Evolutionary conservation across 2,113 vertebrate species (phyloP).

Genomic region (Sphyrna mokarran): DNA sequence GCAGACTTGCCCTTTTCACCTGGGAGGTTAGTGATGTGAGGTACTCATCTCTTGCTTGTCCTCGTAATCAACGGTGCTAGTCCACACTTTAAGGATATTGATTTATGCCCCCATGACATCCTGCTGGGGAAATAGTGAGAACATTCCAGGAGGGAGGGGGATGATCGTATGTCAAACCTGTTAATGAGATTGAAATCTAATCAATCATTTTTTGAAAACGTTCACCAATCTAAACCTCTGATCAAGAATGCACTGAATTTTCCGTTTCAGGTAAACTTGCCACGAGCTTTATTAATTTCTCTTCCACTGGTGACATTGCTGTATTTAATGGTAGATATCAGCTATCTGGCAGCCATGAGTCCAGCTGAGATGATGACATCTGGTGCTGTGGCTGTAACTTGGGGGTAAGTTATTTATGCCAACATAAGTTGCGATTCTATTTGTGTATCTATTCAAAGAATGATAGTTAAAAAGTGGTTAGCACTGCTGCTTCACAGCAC

Average conservation of each 20-base stretch:
- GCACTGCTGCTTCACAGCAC: no score
- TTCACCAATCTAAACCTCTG: neutral
- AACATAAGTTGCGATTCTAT: slow-evolving; percentile 24
- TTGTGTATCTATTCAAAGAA: neutral
- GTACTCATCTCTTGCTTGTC: no score
- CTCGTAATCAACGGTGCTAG: no score
- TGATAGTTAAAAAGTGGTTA: no score
- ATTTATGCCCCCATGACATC: no score
- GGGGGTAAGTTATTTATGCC: slow-evolving; percentile 62
- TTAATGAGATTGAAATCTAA: no score
- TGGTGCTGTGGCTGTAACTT: slow-evolving; percentile 70
- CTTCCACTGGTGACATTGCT: slow-evolving; percentile 74
- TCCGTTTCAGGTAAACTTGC: slow-evolving; percentile 68
- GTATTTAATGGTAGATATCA: slow-evolving; percentile 78
- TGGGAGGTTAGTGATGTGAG: no score
- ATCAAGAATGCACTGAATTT: neutral
- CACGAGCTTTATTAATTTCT: slow-evolving; percentile 69
- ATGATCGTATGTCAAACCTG: no score
- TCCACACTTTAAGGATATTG: no score
- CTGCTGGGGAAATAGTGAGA: no score
- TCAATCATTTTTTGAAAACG: neutral
- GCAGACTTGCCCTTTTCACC: no score
- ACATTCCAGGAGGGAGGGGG: no score
- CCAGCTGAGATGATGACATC: slow-evolving; percentile 71
- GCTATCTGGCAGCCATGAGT: slow-evolving; percentile 76